phyloP scores from a whole-genome alignment of 2,888 invertebrate species.

The Opisthograptis luteolata region DNA sequence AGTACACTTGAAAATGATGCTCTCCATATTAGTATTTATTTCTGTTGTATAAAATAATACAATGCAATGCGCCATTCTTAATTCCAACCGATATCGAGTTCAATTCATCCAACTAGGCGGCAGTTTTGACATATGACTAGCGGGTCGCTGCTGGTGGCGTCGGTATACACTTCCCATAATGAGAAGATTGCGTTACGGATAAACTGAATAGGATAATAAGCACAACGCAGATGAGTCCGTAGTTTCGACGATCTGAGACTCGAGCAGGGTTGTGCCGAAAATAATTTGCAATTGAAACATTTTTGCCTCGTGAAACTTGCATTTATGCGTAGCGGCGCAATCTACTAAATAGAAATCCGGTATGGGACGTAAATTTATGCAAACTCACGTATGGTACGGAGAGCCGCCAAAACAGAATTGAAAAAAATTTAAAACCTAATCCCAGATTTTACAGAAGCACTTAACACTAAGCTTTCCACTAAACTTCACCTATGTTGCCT shows the following conservation, averaged over 20 bases:
- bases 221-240: slow-evolving; percentile 20
- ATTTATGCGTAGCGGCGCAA: no score
- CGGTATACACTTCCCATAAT: slow-evolving; percentile 22
- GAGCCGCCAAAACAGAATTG: no score
- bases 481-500: no score
- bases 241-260: slow-evolving; percentile 13
- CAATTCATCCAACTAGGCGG: slow-evolving; percentile 12
- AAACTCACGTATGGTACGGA: no score
- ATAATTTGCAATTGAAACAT: not conserved
- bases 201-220: slow-evolving; percentile 20
- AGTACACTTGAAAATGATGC: no score
- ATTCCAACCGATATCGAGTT: slow-evolving; percentile 6
- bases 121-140: slow-evolving; percentile 14
- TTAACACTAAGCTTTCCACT: no score
- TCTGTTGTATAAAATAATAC: slow-evolving; percentile 9
- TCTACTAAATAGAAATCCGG: no score
- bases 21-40: no score
- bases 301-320: not conserved
- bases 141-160: slow-evolving; percentile 18
- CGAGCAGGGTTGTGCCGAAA: slow-evolving; percentile 1
- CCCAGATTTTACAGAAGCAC: no score
- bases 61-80: slow-evolving; percentile 15
- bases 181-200: slow-evolving; percentile 25
- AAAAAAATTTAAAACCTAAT: no score
- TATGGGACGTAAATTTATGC: no score